Base-by-base conservation (phyloP, 2,888 invertebrate genomes). In the Synergus itoensis region DNA sequence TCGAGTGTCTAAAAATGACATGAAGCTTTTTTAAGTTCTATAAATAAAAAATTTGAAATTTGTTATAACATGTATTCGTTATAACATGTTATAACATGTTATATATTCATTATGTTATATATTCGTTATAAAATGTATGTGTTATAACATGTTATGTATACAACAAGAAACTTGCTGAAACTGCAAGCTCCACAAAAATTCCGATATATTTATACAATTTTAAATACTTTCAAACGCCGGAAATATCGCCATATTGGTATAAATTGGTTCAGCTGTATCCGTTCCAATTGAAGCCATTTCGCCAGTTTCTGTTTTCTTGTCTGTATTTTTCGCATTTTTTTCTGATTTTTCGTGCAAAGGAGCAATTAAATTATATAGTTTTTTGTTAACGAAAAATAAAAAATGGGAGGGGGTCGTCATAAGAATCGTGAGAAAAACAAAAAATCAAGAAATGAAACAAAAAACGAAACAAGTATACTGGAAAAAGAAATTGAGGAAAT, bases 211-310 rank as follows among this genome's bases (percentile, higher is more conserved):
- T 43, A 11, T 43, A 43, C 1, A 43, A 11, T 43, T 43, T 9
- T 7, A n/a, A 53, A 48, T 16, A 53, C 4, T 65, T 69, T 48
- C 12, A 16, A 69, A 48, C 9, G 16, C 21, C 69, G 69, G 69
- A 69, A 69, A 28, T 69, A 43, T 21, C 45, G 69, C 16, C 69
- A 69, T 69, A 41, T 65, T 65, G 48, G 0, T 48, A n/a, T 53
- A n/a, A 53, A 9, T 3, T 53, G 48, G 48, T 53, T 11, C 60
- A 21, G 18, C 21, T 60, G 60, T 60, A n/a, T 53, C n/a, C 53
- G n/a, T 60, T 60, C 60, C 21, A 60, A 21, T 21, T 60, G 60
- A n/a, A n/a, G 53, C 53, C n/a, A 53, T 21, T 21, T 60, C 60
- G 60, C 21, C 1, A 18, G 12, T 21, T 28, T 60, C 21, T 60